These are phyloP conservation scores for Aleiodes testaceus DNA, from an alignment of 2,888 invertebrate genomes.

Conservation along the genomic window DNA sequence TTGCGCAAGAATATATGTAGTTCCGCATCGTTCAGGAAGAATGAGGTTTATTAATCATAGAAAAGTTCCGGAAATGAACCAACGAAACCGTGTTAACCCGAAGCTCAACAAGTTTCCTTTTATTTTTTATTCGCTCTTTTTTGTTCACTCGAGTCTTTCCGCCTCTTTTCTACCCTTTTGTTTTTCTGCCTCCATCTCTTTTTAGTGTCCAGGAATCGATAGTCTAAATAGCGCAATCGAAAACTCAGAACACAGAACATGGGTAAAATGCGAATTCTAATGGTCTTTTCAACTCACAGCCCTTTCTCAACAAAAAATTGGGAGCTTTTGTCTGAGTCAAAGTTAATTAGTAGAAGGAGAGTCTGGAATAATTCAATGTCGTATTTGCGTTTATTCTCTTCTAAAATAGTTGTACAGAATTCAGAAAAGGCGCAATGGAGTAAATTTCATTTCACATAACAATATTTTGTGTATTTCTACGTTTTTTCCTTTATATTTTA, in stretches of 20 bases:
- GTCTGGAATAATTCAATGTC: not conserved
- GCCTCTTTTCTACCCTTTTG: not conserved
- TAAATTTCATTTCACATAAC: not conserved
- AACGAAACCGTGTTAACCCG: conserved; percentile 28
- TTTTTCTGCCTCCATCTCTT: conserved; percentile 16
- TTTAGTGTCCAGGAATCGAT: conserved; percentile 9
- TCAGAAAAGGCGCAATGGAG: not conserved
- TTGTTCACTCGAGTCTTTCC: not conserved
- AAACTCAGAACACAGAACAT: conserved; percentile 15
- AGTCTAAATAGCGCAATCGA: conserved; percentile 13
- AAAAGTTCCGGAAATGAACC: not conserved
- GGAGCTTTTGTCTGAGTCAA: conserved; percentile 25
- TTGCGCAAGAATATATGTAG: not conserved
- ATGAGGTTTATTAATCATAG: no score
- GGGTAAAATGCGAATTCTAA: conserved; percentile 1
- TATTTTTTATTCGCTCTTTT: conserved; percentile 10
- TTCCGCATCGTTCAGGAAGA: no score
- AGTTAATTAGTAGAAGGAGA: conserved; percentile 31
- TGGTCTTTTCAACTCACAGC: conserved; percentile 14
- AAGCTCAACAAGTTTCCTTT: conserved; percentile 39
- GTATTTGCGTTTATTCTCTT: not conserved
- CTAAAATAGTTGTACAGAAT: not conserved
- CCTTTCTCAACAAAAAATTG: not conserved
- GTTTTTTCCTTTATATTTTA: not conserved
- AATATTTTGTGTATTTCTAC: conserved; percentile 28